Evolutionary conservation across 2,888 invertebrate species (phyloP), one percentile per base, ranked within the genome.

Genomic region (Hirtodrosophila trivittata): DNA sequence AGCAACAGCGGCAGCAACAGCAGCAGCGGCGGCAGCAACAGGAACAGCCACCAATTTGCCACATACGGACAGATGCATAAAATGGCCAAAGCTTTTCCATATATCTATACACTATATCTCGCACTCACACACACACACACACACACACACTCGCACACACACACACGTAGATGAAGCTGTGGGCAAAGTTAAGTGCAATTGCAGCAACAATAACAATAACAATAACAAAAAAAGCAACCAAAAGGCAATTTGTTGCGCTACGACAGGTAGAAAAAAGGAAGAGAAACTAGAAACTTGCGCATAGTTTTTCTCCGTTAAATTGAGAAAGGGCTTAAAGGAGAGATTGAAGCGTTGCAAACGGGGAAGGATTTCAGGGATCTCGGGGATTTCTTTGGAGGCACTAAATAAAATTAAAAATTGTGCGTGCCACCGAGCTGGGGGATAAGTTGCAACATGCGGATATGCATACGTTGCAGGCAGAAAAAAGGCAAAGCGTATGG

Each of bases 231-330:
- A 60, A 55, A 21, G 18, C 2, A 62, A 59, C 54, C 58, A 77
- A 77, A 77, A 66, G 60, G 69, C 80, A 73, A 77, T 82, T 82
- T 77, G 77, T 78, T 77, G 84, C 77, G 59, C 54, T 56, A 45
- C 35, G 35, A 21, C 43, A 56, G 62, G 42, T 49, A 33, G 4
- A 66, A 45, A 39, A 18, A 21, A 33, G 16, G 18, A 7, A 26
- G 3, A 21, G 10, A 41, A 18, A 41, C 25, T 4, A 28, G 5
- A n/a, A n/a, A n/a, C n/a, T n/a, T n/a, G n/a, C n/a, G n/a, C n/a
- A n/a, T n/a, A n/a, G n/a, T n/a, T n/a, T n/a, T n/a, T n/a, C n/a
- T n/a, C n/a, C n/a, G n/a, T n/a, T n/a, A n/a, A n/a, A n/a, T n/a
- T n/a, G n/a, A n/a, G n/a, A 21, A 21, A 21, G 18, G 18, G 18